Base-by-base conservation (phyloP, 1,140 invertebrate genomes). In the Pteromalus puparum region DNA sequence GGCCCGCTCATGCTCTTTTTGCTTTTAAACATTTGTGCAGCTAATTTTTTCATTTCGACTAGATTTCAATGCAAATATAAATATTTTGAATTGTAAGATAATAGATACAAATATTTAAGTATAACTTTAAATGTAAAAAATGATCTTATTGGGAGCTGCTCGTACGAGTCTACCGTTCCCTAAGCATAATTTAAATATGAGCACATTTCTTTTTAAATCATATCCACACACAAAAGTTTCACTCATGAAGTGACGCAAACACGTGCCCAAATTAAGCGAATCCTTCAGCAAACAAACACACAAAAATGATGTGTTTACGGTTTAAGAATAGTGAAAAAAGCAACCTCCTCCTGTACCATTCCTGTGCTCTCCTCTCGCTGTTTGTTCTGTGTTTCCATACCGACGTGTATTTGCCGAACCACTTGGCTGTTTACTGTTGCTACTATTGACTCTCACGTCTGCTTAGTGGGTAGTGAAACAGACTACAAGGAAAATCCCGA, bases 351-450 rank as follows among this genome's bases (percentile, higher is more conserved):
- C 21, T 75, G 73, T 34, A 18, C 38, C 15, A 77, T 28, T 61
- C 12, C 34, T 34, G 7, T 74, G 38, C 38, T 42, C 38, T 42
- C 38, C 15, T 65, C 28, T 74, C 72, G 10, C 72, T 87, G 78
- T 85, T 85, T 88, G 77, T 86, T 73, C 85, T 82, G 83, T 88
- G 87, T 87, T 88, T 88, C 86, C 84, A 88, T 81, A 86, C 80
- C 87, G 28, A 84, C 74, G 76, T 87, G 67, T 89, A 89, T 88
- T 89, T 89, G 87, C 83, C 84, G 85, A 88, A 86, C 85, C 82
- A 82, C 72, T 86, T 75, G 77, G 68, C 76, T 86, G 82, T 81
- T 86, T 81, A 61, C 68, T 42, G 53, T 84, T 13, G 38, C 68
- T 68, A 38, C 38, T 82, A 61, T 87, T 86, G 85, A 85, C 74